Conservation (phyloP, 2,797 vertebrate species). For the Oreochromis mossambicus region DNA sequence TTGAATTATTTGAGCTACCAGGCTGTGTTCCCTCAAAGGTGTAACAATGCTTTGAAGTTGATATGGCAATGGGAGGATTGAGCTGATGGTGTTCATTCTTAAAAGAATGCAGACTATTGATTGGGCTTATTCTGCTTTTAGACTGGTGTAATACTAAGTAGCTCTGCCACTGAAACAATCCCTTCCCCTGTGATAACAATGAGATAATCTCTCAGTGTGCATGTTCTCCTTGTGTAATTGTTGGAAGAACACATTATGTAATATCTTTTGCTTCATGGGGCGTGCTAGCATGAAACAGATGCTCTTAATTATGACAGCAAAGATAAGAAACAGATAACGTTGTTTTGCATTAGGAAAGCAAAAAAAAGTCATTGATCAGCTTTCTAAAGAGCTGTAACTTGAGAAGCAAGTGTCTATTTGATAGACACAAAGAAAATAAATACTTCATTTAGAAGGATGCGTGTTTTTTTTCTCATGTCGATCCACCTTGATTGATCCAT, state of each 20-base stretch:
- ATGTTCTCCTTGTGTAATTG: constrained; percentile 17
- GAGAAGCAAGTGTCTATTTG: background rate
- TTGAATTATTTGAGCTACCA: constrained; percentile 1
- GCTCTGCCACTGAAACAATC: background rate
- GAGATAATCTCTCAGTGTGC: constrained; percentile 3
- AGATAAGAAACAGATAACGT: constrained; percentile 25
- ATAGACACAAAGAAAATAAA: background rate
- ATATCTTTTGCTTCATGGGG: constrained; percentile 31
- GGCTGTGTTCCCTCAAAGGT: background rate
- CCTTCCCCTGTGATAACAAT: constrained; percentile 12
- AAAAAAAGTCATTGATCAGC: background rate
- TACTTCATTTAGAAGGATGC: background rate
- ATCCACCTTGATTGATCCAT: background rate
- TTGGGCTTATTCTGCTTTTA: background rate
- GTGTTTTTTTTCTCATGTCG: background rate
- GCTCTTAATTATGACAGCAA: constrained; percentile 37
- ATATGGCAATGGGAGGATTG: background rate
- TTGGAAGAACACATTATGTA: constrained; percentile 36
- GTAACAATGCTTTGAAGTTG: background rate
- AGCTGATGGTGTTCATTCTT: background rate
- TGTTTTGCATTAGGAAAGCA: background rate
- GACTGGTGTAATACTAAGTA: background rate
- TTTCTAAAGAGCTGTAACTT: background rate
- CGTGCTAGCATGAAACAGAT: constrained; percentile 18
- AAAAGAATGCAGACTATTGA: background rate